Percentiles rank a stretch among this genome's conserved stretches.
These are phyloP conservation scores for Gymnoscelis rufifasciata DNA, from an alignment of 2,888 invertebrate species.

Conservation along the genomic window DNA sequence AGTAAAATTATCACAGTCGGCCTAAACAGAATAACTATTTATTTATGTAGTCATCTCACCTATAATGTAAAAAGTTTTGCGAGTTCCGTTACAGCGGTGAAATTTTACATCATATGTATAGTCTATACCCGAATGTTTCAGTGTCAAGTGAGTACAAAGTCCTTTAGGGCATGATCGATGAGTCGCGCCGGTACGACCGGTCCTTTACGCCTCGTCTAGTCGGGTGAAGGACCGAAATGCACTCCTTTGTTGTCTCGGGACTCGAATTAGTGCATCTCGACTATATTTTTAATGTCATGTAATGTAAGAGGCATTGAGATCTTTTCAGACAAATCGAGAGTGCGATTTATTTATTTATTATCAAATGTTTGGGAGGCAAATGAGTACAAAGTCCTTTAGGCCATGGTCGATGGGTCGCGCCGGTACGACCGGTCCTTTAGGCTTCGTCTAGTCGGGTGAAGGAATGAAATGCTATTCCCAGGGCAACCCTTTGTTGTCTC, in stretches of 20 bases:
- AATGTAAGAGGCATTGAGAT: not conserved
- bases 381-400: not conserved
- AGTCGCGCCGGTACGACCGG: slow-evolving; percentile 41
- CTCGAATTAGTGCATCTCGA: slow-evolving; percentile 10
- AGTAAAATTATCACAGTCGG: too few species aligned
- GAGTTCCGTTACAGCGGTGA: too few species aligned
- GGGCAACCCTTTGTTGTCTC: slow-evolving; percentile 43
- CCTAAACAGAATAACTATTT: too few species aligned
- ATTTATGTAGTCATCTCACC: too few species aligned
- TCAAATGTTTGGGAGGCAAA: not conserved
- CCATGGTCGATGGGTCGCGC: slow-evolving; percentile 24
- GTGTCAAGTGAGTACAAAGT: not conserved
- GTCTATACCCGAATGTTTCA: not conserved
- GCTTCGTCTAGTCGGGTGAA: slow-evolving; percentile 48
- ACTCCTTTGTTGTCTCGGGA: slow-evolving; percentile 40
- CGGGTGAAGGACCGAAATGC: slow-evolving; percentile 42
- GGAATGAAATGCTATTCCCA: slow-evolving; percentile 40
- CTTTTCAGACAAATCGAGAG: too few species aligned
- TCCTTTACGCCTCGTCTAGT: slow-evolving; percentile 42
- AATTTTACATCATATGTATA: too few species aligned
- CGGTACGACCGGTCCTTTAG: slow-evolving; percentile 40
- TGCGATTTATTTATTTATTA: too few species aligned
- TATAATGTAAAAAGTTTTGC: too few species aligned
- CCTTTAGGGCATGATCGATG: slow-evolving; percentile 10
- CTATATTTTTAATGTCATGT: not conserved